phyloP scores from a whole-genome alignment of 2,888 invertebrate genomes.

The Calameuta filiformis region DNA sequence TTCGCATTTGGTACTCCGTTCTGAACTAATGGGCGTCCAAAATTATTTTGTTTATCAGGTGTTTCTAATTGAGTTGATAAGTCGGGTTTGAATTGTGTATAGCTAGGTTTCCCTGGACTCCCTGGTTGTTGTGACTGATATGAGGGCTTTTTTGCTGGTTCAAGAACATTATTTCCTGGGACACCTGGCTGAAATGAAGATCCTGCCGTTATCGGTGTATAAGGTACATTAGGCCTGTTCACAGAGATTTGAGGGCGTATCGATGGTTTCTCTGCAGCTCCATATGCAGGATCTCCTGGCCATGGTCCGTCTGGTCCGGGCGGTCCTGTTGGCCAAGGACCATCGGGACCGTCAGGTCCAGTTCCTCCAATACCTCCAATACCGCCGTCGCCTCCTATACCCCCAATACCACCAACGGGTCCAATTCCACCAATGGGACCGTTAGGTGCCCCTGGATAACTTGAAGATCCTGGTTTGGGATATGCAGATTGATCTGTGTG shows the following conservation, averaged over 20 bases:
- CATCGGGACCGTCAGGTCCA: constrained; percentile 46
- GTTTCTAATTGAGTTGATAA: not conserved
- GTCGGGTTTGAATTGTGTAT: not conserved
- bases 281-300: constrained; percentile 60
- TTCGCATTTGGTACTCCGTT: not conserved
- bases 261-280: constrained; percentile 24
- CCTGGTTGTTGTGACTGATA: constrained; percentile 58
- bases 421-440: constrained; percentile 35
- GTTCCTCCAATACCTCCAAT: constrained; percentile 49
- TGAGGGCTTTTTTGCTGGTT: not conserved
- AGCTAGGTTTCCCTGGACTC: constrained; percentile 25
- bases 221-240: constrained; percentile 8
- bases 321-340: constrained; percentile 55
- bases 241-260: not conserved
- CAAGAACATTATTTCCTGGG: constrained; percentile 4
- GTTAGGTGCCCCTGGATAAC: constrained; percentile 31
- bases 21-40: not conserved
- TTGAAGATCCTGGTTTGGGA: constrained; percentile 27
- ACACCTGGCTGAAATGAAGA: constrained; percentile 16
- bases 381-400: constrained; percentile 39
- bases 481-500: constrained; percentile 4
- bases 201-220: constrained; percentile 21
- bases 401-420: constrained; percentile 40
- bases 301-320: constrained; percentile 58
- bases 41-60: constrained; percentile 15